Base-by-base conservation (phyloP, 2,888 invertebrate species). In the Microdon myrmicae region DNA sequence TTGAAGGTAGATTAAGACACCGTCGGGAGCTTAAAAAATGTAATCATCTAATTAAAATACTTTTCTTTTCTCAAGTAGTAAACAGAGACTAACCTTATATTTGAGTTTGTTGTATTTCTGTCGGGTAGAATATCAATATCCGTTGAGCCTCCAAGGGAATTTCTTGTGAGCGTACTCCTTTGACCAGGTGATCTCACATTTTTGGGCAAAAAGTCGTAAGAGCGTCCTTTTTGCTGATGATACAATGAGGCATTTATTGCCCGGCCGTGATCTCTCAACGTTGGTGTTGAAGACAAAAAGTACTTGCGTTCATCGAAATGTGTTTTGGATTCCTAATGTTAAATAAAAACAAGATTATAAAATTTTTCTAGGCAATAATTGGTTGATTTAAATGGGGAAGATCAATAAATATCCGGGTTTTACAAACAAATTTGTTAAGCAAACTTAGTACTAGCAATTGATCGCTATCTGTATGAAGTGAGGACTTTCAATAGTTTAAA, bases 1-100 rank as follows among this genome's bases (percentile, higher is more conserved):
- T 68, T 39, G 72, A 55, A 29, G 72, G 73, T 60, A 78, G 74
- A 67, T 77, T 77, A 41, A 78, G 61, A 29, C 70, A 73, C 19
- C 77, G 76, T 6, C 78, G 73, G 14, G 74, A 73, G 55, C 79
- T 79, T 26, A 23, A 56, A 23, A 14, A 19, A 5, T 12, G 19
- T 38, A 17, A n/a, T 10, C 2, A 16, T 16, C n/a, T 12, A 22
- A 22, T 22, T 8, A 39, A 16, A 23, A n/a, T 7, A 23, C 8
- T 9, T 31, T 32, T 2, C 6, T 2, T 8, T 31, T 20, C 22
- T n/a, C n/a, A n/a, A 3, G 14, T 10, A 4, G 0, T 13, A 6
- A 22, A 22, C 5, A 22, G 5, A 22, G 7, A 34, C 38, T 37
- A 25, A 67, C 68, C 61, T 66, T 10, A 58, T 44, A 20, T 51